Evolutionary conservation across 2,888 invertebrate species (phyloP).

Genomic region (Cryptophagus acutangulus): DNA sequence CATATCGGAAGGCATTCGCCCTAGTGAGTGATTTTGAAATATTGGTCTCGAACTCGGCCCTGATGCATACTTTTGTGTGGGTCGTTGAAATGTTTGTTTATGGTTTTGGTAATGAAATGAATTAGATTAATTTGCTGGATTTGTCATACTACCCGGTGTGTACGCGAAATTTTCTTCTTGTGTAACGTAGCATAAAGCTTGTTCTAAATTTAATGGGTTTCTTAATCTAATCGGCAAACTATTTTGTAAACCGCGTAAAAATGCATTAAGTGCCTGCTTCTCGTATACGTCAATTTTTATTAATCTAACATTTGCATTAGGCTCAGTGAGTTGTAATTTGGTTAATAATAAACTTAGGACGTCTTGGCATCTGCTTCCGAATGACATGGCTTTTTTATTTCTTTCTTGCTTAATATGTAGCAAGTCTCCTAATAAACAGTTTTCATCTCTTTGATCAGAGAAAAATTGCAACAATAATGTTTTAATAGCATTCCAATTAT

Average conservation of each 20-base stretch:
- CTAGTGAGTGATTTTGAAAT: too few relatives aligned
- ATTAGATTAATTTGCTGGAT: too few relatives aligned
- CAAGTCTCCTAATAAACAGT: constrained; percentile 4
- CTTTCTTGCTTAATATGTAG: constrained; percentile 4
- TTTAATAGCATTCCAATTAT: constrained; percentile 4
- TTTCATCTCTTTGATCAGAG: constrained; percentile 4
- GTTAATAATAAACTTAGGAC: constrained; percentile 4
- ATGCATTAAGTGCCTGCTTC: constrained; percentile 4
- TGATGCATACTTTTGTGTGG: too few relatives aligned
- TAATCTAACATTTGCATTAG: not conserved
- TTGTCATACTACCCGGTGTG: not conserved
- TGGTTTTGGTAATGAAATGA: too few relatives aligned
- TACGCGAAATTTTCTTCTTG: constrained; percentile 6
- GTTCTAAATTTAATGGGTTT: constrained; percentile 5
- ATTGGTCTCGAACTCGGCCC: too few relatives aligned
- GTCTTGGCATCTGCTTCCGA: constrained; percentile 3
- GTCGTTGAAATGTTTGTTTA: too few relatives aligned
- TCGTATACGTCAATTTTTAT: constrained; percentile 3
- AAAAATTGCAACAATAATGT: constrained; percentile 5
- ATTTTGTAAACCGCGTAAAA: constrained; percentile 2
- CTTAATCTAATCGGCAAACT: constrained; percentile 5
- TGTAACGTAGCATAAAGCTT: constrained; percentile 3
- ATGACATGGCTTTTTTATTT: constrained; percentile 3
- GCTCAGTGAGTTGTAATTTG: constrained; percentile 3
- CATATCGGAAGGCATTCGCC: not conserved